Evolutionary conservation across 1,140 invertebrate species (phyloP).

Genomic region (Ruditapes philippinarum): DNA sequence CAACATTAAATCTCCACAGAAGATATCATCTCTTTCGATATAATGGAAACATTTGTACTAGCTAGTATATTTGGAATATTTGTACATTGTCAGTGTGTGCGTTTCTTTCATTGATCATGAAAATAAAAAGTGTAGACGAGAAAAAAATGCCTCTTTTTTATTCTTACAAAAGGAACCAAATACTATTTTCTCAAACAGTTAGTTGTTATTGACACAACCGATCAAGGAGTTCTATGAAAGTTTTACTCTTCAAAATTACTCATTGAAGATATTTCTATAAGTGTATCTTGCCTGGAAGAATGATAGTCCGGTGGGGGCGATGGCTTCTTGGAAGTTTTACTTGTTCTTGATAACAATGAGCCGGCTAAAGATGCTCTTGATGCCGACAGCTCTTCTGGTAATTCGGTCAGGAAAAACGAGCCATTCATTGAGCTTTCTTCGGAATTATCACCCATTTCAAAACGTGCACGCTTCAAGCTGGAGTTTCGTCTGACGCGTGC

Average conservation of each 20-base stretch:
- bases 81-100: too few relatives aligned
- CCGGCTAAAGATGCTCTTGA: neutral
- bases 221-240: too few relatives aligned
- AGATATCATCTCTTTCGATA: too few relatives aligned
- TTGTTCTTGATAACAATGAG: neutral
- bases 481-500: neutral
- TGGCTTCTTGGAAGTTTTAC: constrained; percentile 9
- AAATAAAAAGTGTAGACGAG: too few relatives aligned
- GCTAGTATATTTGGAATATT: too few relatives aligned
- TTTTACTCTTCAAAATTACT: neutral
- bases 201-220: too few relatives aligned
- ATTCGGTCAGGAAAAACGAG: constrained; percentile 48
- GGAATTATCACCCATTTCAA: neutral
- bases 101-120: too few relatives aligned
- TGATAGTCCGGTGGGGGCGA: constrained; percentile 36
- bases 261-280: constrained; percentile 4
- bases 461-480: neutral
- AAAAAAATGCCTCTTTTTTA: too few relatives aligned
- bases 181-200: too few relatives aligned
- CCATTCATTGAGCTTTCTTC: neutral
- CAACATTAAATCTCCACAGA: too few relatives aligned
- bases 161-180: too few relatives aligned
- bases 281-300: neutral
- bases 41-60: too few relatives aligned
- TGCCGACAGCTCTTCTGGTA: constrained; percentile 14